phyloP scores from a whole-genome alignment of 2,113 vertebrate genomes.

The Phoxinus phoxinus region DNA sequence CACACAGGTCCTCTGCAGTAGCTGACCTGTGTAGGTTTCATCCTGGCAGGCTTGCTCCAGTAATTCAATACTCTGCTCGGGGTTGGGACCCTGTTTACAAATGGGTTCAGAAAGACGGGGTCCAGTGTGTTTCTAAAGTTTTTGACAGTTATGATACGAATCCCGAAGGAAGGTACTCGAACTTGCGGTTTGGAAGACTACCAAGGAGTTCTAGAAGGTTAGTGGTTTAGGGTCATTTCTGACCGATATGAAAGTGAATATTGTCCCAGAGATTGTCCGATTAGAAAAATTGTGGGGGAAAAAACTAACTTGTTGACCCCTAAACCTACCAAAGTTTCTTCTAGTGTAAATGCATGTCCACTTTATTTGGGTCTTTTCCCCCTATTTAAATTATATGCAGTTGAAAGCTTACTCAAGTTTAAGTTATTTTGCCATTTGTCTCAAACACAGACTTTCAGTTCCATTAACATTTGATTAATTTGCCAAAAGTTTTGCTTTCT shows the following conservation, averaged over 20 bases:
- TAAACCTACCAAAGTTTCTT: conserved; percentile 28
- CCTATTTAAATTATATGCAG: neutral
- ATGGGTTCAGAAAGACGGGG: conserved; percentile 56
- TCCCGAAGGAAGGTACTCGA: conserved; percentile 62
- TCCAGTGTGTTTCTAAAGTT: conserved; percentile 50
- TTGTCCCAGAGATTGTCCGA: conserved; percentile 33
- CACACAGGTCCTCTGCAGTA: conserved; percentile 56
- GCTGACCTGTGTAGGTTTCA: conserved; percentile 65
- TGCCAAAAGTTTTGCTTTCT: conserved; percentile 42
- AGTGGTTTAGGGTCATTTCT: conserved; percentile 48
- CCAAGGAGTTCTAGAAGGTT: conserved; percentile 52
- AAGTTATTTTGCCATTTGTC: conserved; percentile 48
- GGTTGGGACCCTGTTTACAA: conserved; percentile 67
- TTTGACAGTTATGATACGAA: conserved; percentile 63
- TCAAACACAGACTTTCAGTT: conserved; percentile 29
- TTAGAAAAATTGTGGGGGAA: conserved; percentile 13
- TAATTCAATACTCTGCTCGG: conserved; percentile 64
- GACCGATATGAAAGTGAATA: conserved; percentile 55
- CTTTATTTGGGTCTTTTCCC: conserved; percentile 3
- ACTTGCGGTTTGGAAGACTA: conserved; percentile 67
- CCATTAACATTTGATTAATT: conserved; percentile 34
- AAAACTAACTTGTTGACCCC: conserved; percentile 30
- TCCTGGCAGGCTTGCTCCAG: conserved; percentile 54
- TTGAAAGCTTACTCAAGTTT: conserved; percentile 18
- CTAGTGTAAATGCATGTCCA: conserved; percentile 13